phyloP scores from a whole-genome alignment of 2,888 invertebrate genomes.

The Acrobeloides nanus region DNA sequence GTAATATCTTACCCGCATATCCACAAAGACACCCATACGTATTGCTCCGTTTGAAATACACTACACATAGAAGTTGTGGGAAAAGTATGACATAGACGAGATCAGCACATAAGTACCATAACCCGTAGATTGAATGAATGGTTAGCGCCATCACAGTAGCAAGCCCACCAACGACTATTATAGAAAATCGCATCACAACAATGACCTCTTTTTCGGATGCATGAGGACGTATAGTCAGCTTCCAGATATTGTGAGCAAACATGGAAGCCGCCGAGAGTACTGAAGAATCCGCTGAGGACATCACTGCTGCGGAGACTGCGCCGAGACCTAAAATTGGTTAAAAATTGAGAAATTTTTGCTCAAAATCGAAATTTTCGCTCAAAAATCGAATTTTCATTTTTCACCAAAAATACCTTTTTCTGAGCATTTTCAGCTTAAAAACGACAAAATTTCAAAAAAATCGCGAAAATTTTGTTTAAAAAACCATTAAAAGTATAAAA shows the following conservation, averaged over 20 bases:
- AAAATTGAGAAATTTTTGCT: too few species aligned
- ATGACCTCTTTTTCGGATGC: slow-evolving; percentile 93
- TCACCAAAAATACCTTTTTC: too few species aligned
- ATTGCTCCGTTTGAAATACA: slow-evolving; percentile 89
- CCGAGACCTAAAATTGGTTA: slow-evolving; percentile 63
- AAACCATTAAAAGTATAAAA: too few species aligned
- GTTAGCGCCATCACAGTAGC: slow-evolving; percentile 92
- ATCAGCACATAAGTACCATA: slow-evolving; percentile 98
- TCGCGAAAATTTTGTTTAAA: too few species aligned
- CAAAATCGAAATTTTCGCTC: too few species aligned
- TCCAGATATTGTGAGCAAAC: slow-evolving; percentile 98
- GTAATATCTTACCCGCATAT: slow-evolving; percentile 40
- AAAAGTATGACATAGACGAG: slow-evolving; percentile 96
- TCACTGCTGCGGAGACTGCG: slow-evolving; percentile 95
- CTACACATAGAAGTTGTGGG: slow-evolving; percentile 93
- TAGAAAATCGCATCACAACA: slow-evolving; percentile 77
- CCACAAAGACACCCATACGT: slow-evolving; percentile 82
- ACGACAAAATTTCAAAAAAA: not conserved
- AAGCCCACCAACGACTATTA: slow-evolving; percentile 76
- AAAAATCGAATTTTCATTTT: too few species aligned
- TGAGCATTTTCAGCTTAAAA: not conserved
- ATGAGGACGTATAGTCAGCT: slow-evolving; percentile 86
- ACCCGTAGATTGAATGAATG: slow-evolving; percentile 91
- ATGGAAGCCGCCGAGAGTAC: slow-evolving; percentile 94
- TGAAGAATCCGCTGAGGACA: slow-evolving; percentile 98